Evolutionary conservation across 2,113 vertebrate genomes (phyloP).

Genomic region (Anhinga anhinga): DNA sequence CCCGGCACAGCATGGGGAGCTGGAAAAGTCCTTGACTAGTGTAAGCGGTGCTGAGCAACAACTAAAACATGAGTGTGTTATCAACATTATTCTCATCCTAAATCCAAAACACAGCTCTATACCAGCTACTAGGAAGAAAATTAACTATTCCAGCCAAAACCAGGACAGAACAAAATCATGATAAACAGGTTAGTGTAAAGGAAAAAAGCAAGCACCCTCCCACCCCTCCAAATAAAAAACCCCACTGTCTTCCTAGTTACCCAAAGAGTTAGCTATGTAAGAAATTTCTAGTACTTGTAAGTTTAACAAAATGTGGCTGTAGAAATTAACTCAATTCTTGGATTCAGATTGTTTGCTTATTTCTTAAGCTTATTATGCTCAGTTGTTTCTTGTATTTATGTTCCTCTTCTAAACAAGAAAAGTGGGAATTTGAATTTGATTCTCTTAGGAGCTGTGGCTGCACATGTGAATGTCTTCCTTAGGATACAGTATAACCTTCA

Average conservation of each 20-base stretch:
- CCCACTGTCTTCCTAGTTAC: neutral
- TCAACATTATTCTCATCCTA: too few relatives aligned
- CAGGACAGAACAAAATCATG: neutral
- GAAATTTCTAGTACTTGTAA: neutral
- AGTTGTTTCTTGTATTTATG: neutral
- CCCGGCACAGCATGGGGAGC: too few relatives aligned
- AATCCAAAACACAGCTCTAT: too few relatives aligned
- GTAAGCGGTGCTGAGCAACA: too few relatives aligned
- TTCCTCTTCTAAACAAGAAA: neutral
- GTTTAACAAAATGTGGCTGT: neutral
- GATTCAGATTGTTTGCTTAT: neutral
- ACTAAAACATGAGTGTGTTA: too few relatives aligned
- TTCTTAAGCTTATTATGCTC: neutral
- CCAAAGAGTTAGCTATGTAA: neutral
- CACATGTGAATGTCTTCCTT: neutral
- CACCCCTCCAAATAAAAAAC: rapidly evolving
- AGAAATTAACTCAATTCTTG: neutral
- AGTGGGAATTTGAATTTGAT: neutral
- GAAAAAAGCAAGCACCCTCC: neutral
- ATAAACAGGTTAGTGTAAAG: neutral
- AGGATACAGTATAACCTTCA: neutral
- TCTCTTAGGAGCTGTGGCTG: neutral
- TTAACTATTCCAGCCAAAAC: too few relatives aligned
- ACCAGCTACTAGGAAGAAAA: too few relatives aligned
- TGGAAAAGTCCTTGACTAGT: too few relatives aligned